phyloP scores from a whole-genome alignment of 2,797 vertebrate species.

The Manis pentadactyla region DNA sequence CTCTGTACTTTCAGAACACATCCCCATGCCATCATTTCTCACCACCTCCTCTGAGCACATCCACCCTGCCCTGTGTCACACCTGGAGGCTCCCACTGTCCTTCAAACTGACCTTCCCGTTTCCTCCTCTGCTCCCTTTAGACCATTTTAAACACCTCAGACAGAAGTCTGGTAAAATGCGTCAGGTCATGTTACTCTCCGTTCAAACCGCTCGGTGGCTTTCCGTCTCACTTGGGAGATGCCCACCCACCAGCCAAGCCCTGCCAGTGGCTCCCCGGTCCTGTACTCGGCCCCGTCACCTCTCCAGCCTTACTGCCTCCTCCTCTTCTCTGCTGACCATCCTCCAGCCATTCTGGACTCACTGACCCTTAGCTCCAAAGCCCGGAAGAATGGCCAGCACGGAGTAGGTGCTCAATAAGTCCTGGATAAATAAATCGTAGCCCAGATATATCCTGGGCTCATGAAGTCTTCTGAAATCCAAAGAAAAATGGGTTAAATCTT shows the following conservation, averaged over 20 bases:
- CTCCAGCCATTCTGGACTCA: no score
- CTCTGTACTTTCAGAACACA: background rate
- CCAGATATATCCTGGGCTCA: background rate
- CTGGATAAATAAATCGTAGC: background rate
- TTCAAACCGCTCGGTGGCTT: background rate
- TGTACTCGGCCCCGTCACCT: fast-evolving
- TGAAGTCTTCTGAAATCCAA: background rate
- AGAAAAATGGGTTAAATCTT: background rate
- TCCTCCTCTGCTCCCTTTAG: background rate
- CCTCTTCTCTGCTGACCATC: background rate
- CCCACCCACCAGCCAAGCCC: fast-evolving
- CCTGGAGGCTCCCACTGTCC: background rate
- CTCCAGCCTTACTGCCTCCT: background rate
- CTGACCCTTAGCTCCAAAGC: background rate
- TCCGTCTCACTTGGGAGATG: background rate
- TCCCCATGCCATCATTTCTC: background rate
- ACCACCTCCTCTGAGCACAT: background rate
- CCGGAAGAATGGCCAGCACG: background rate
- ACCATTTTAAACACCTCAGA: background rate
- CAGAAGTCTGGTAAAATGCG: background rate
- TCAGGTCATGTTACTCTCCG: background rate
- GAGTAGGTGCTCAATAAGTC: background rate
- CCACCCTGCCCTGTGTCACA: background rate
- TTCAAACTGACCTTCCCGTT: background rate
- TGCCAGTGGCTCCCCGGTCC: fast-evolving